Conservation (phyloP, 23 tunicate species). For the Botrylloides violaceus region DNA sequence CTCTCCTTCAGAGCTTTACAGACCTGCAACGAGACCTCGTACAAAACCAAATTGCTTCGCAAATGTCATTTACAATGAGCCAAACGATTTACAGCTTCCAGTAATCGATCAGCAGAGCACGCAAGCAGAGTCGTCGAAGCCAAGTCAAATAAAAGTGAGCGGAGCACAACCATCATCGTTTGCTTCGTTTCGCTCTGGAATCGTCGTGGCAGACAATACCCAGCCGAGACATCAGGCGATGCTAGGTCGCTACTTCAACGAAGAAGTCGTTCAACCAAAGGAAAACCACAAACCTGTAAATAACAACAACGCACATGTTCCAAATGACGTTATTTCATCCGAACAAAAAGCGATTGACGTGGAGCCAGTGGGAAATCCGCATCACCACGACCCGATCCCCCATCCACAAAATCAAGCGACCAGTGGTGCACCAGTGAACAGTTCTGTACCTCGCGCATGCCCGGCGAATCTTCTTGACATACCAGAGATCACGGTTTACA, state of each 20-base stretch:
- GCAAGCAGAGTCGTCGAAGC: background rate
- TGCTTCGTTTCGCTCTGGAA: slow-evolving; percentile 16
- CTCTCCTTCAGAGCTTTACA: background rate
- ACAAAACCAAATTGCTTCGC: background rate
- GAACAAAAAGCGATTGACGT: background rate
- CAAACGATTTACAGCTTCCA: background rate
- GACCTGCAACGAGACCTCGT: background rate
- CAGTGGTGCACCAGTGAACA: background rate
- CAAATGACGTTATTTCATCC: background rate
- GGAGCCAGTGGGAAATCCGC: background rate
- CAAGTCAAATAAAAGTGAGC: background rate
- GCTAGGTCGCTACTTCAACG: slow-evolving; percentile 22
- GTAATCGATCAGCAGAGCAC: background rate
- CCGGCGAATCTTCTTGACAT: background rate
- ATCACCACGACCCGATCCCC: background rate
- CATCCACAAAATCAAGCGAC: background rate
- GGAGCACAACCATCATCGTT: slow-evolving; percentile 12
- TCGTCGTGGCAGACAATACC: background rate
- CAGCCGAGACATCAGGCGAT: slow-evolving; percentile 29
- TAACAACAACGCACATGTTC: background rate
- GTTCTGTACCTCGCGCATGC: background rate
- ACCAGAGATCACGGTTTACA: slow-evolving; percentile 13
- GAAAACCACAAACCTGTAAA: background rate
- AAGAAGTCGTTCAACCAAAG: background rate
- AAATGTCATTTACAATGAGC: background rate